Evolutionary conservation across 2,888 invertebrate genomes (phyloP).

Genomic region (Bombylius discolor): DNA sequence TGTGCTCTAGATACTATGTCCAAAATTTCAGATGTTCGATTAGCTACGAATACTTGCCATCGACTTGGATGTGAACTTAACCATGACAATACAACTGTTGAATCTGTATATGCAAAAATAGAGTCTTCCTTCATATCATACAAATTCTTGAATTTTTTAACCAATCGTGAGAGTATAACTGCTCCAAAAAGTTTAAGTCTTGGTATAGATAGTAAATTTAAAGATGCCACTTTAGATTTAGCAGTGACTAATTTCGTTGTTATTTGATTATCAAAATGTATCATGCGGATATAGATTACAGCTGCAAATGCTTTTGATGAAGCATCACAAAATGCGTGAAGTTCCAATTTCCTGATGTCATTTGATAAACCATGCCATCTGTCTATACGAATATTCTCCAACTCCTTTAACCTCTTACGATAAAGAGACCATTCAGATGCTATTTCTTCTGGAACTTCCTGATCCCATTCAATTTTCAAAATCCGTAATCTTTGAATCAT

Average conservation of each 20-base stretch:
- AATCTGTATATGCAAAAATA: not conserved
- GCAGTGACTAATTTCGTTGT: not conserved
- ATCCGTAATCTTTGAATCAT: not conserved
- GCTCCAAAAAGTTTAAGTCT: slow-evolving; percentile 15
- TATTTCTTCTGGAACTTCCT: not conserved
- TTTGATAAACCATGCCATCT: not conserved
- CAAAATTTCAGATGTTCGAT: not conserved
- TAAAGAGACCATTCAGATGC: not conserved
- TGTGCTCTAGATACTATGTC: not conserved
- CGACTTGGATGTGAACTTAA: not conserved
- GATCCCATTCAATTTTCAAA: not conserved
- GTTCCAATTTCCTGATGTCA: not conserved
- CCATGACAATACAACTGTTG: slow-evolving; percentile 1
- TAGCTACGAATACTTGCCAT: not conserved
- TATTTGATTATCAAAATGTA: not conserved
- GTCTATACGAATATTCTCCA: not conserved
- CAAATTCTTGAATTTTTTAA: not conserved
- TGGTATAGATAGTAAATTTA: slow-evolving; percentile 15
- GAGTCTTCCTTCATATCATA: no score
- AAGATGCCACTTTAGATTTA: not conserved
- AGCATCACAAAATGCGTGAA: slow-evolving; percentile 2
- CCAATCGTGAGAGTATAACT: not conserved
- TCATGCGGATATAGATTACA: not conserved
- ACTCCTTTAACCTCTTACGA: not conserved
- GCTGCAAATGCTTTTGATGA: not conserved